Evolutionary conservation across 2,113 vertebrate species (phyloP).

Genomic region (Capreolus pygargus): DNA sequence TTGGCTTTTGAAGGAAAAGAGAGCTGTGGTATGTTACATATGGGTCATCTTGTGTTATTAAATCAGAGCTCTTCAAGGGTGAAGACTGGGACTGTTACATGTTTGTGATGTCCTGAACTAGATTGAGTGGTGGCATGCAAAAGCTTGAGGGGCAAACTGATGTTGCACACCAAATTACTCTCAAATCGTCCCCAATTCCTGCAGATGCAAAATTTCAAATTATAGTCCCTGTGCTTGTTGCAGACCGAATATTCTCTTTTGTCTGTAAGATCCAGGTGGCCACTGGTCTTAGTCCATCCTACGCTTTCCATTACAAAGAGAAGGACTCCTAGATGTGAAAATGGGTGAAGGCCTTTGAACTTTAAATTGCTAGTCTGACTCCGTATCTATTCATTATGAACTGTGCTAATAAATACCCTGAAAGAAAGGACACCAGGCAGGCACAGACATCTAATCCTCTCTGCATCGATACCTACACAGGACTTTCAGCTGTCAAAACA

Average conservation of each 20-base stretch:
- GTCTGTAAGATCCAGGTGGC: neutral
- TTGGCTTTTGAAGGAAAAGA: conserved; percentile 12
- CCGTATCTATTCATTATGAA: neutral
- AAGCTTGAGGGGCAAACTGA: neutral
- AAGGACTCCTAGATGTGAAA: neutral
- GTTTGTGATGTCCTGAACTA: neutral
- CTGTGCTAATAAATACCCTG: neutral
- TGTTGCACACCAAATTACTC: neutral
- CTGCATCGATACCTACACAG: neutral
- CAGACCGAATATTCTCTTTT: neutral
- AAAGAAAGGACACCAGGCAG: neutral
- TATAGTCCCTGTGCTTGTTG: neutral
- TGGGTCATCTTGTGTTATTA: neutral
- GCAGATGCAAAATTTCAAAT: neutral
- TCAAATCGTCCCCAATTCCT: neutral
- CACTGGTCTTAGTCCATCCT: neutral
- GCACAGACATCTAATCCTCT: neutral
- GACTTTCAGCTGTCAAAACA: neutral
- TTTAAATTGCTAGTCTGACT: neutral
- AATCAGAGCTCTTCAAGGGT: neutral
- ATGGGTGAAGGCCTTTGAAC: neutral
- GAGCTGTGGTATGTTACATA: neutral
- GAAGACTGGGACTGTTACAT: neutral
- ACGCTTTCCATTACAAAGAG: neutral
- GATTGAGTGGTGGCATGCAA: neutral